Base-by-base conservation (phyloP, 2,797 vertebrate species). In the Menidia menidia region DNA sequence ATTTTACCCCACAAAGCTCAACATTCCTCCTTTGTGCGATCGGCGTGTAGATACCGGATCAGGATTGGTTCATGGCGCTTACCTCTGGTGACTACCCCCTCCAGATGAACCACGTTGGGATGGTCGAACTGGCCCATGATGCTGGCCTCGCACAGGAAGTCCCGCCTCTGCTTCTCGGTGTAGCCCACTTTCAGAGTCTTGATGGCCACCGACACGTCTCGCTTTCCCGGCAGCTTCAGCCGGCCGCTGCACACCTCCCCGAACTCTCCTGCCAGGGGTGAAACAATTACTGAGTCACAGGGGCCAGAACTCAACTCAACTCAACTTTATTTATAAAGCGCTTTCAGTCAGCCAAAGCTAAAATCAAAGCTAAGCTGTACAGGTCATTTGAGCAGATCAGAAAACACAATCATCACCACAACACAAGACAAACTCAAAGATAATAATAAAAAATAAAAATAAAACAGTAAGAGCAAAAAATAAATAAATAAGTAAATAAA, bases 111-210 rank as follows among this genome's bases (percentile, higher is more conserved):
- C 15, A 99, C 96, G 0, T 99, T 99, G 32, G 98, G 98, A 75
- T 99, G 98, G 89, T 99, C 97, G 67, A 99, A 99, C 86, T 99
- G 98, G 1, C 98, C 98, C 98, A 99, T 99, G 75, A 99, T 99
- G 94, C 97, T 99, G 45, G 98, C 98, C 91, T 99, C 98, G 60
- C 98, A 98, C 47, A 99, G 90, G 87, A 99, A 99, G 88, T 99
- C 98, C 87, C 97, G 93, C 76, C 96, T 95, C 75, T 99, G 98
- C 83, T 99, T 99, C 81, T 99, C 97, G 0, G 98, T 98, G 88
- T 97, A 98, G 84, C 97, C 97, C 87, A 98, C 97, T 90, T 99
- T 99, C 47, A 99, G 83, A 0, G 97, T 99, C 93, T 99, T 99
- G 86, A 99, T 98, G 77, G 98, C 98, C 4, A 98, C 97, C 0